phyloP scores from a whole-genome alignment of 2,888 invertebrate genomes.

The Therioaphis trifolii region DNA sequence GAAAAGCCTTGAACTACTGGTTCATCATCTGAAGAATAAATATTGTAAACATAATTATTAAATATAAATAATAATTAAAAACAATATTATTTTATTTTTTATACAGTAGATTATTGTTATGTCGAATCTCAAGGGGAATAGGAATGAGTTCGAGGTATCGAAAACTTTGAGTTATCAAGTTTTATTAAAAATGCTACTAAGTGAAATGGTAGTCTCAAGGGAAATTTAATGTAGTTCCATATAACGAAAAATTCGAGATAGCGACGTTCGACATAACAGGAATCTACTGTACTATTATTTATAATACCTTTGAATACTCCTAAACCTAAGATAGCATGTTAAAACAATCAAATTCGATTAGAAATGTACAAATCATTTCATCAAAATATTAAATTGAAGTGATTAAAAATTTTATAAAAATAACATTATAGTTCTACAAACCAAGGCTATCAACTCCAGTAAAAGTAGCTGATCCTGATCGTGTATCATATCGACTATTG shows the following conservation, averaged over 20 bases:
- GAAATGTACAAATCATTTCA: not conserved
- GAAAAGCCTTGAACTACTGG: constrained; percentile 90
- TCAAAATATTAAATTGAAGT: not conserved
- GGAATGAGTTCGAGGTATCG: too few species aligned
- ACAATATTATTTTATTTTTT: constrained; percentile 1
- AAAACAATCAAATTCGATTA: constrained; percentile 10
- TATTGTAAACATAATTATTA: constrained; percentile 7
- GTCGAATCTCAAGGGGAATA: too few species aligned
- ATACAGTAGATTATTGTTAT: too few species aligned
- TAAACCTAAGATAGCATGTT: constrained; percentile 34
- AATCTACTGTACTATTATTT: not conserved
- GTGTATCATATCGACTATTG: constrained; percentile 85
- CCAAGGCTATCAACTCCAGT: constrained; percentile 78
- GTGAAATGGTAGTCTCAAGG: too few species aligned
- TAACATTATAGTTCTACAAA: constrained; percentile 68
- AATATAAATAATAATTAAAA: not conserved
- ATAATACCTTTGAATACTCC: constrained; percentile 61
- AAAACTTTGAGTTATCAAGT: too few species aligned
- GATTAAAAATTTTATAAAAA: not conserved
- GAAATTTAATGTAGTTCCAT: too few species aligned
- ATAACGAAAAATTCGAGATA: too few species aligned
- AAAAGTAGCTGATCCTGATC: constrained; percentile 88
- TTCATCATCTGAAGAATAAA: constrained; percentile 80
- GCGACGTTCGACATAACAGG: too few species aligned
- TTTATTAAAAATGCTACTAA: too few species aligned